Conservation (phyloP, 1,140 invertebrate genomes). For the Limonius californicus region DNA sequence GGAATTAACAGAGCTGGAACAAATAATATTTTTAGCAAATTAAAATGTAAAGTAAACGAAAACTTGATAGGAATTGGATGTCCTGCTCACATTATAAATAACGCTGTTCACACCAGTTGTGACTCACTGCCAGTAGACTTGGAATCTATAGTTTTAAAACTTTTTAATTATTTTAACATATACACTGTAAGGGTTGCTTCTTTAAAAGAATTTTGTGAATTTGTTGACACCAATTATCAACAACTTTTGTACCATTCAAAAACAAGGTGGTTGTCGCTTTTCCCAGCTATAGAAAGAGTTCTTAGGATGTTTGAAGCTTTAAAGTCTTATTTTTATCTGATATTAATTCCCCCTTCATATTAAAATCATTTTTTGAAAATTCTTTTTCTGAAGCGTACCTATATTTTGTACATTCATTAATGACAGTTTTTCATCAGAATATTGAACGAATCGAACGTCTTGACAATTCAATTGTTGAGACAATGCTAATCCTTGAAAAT, state of each 20-base stretch:
- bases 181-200: constrained; percentile 22
- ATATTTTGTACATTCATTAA: constrained; percentile 34
- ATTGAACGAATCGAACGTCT: too few species aligned
- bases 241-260: constrained; percentile 35
- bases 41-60: too few species aligned
- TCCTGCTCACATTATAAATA: too few species aligned
- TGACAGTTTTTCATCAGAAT: too few species aligned
- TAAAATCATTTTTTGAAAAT: constrained; percentile 28
- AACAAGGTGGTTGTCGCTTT: constrained; percentile 20
- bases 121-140: too few species aligned
- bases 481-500: too few species aligned
- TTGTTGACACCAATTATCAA: constrained; percentile 31
- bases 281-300: constrained; percentile 20
- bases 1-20: too few species aligned
- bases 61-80: too few species aligned
- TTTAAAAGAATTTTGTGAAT: constrained; percentile 14
- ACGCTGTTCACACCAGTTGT: too few species aligned
- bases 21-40: too few species aligned
- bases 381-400: constrained; percentile 18
- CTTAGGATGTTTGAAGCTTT: constrained; percentile 26
- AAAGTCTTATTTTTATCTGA: constrained; percentile 33
- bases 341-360: constrained; percentile 28
- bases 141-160: too few species aligned
- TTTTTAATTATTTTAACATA: constrained; percentile 25
- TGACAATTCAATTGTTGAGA: too few species aligned